phyloP scores from a whole-genome alignment of 2,797 vertebrate species.

The Lutjanus campechanus region DNA sequence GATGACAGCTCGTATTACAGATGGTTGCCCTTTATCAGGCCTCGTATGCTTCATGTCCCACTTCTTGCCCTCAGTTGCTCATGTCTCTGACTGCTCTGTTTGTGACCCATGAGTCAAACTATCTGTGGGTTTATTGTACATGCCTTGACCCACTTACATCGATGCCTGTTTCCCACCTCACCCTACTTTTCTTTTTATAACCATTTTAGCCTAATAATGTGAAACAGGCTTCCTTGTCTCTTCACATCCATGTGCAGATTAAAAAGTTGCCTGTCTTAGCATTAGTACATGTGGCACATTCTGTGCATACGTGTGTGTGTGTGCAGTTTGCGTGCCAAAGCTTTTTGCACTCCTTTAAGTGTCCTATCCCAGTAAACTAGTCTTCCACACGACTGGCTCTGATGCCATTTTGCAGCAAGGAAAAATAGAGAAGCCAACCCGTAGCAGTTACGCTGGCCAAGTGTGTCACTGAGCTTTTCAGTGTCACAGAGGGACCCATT shows the following conservation, averaged over 20 bases:
- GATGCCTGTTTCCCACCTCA: constrained; percentile 17
- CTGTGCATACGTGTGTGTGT: not conserved
- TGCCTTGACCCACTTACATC: constrained; percentile 51
- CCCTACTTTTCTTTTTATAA: constrained; percentile 28
- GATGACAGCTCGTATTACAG: constrained; percentile 40
- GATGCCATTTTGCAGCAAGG: constrained; percentile 44
- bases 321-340: constrained; percentile 21
- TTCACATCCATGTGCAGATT: constrained; percentile 9
- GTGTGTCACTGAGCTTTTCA: constrained; percentile 73
- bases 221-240: constrained; percentile 10
- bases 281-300: constrained; percentile 13
- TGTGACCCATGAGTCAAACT: constrained; percentile 42
- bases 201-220: not conserved
- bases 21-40: constrained; percentile 38
- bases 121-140: constrained; percentile 22
- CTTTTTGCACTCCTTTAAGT: constrained; percentile 30
- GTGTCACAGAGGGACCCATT: constrained; percentile 48
- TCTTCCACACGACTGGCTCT: constrained; percentile 63
- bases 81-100: constrained; percentile 37
- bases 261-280: constrained; percentile 11
- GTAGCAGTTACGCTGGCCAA: constrained; percentile 51
- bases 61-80: constrained; percentile 29
- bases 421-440: constrained; percentile 16
- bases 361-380: constrained; percentile 43
- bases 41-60: constrained; percentile 28